Evolutionary conservation across 2,888 invertebrate genomes (phyloP), one percentile per base, ranked within the genome.

Genomic region (Pachliopta kotzebuea): DNA sequence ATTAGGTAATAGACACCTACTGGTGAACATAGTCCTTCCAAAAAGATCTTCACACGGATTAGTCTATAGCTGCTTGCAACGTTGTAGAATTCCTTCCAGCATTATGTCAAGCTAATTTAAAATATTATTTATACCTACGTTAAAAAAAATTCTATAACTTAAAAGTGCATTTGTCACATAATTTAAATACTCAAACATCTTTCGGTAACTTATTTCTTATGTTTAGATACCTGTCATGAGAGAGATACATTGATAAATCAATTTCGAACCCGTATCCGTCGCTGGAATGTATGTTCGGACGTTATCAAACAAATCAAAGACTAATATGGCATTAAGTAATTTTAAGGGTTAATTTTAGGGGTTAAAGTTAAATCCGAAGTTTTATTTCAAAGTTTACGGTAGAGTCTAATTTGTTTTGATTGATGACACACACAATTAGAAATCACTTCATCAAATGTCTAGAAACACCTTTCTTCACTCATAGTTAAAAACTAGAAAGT

Each of bases 361-460:
- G 65, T 70, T 73, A 71, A 72, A 69, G 65, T 70, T 73, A 71
- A 72, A 69, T 76, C 70, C 76, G 78, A 73, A n/a, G 70, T 70
- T 71, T 80, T 81, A 79, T 76, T 65, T 71, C 54, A 68, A 68
- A 76, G 74, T 68, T 62, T 66, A 59, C 57, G 62, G 21, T 53
- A 66, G 62, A 66, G 68, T 69, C 63, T 61, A 72, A 71, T 70
- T 69, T 75, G 75, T 76, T 76, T 71, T 74, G 78, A 77, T 76
- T 69, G 69, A 56, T 65, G 71, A 72, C 71, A 57, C 61, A 65
- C 57, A 49, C 70, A 71, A 74, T 78, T 74, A 68, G 71, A 74
- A 71, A 71, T 76, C 78, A 18, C 45, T 2, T 26, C 17, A 26
- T 53, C 26, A 45, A 42, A 62, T 52, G 26, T 61, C 11, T 31